Evolutionary conservation across 2,888 invertebrate species (phyloP).

Genomic region (Melipona beecheii): DNA sequence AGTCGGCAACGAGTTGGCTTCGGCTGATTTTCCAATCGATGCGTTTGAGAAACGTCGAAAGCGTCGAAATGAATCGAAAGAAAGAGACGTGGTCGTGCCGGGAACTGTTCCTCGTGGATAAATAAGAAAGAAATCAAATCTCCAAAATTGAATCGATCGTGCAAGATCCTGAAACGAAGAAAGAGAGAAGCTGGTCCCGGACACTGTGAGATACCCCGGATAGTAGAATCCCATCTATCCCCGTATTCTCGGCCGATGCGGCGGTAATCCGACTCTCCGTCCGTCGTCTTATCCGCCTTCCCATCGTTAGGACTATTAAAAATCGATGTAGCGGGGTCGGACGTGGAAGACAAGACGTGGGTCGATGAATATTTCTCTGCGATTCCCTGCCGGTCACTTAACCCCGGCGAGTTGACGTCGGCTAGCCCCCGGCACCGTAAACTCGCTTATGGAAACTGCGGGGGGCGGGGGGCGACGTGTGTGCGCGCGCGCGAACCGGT

Average conservation of each 20-base stretch:
- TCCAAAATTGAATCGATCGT: too few relatives aligned
- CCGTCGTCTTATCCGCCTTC: slow-evolving; percentile 50
- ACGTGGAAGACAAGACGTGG: slow-evolving; percentile 48
- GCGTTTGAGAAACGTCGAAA: too few relatives aligned
- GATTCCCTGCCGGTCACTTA: slow-evolving; percentile 66
- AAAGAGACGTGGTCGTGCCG: rapidly evolving
- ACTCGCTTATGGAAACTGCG: slow-evolving; percentile 26
- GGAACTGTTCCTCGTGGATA: too few relatives aligned
- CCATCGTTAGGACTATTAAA: slow-evolving; percentile 56
- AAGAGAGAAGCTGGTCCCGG: too few relatives aligned
- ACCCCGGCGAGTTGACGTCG: slow-evolving; percentile 61
- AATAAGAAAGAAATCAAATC: too few relatives aligned
- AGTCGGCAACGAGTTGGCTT: neutral
- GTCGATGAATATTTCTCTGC: slow-evolving; percentile 64
- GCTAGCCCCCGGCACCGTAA: slow-evolving; percentile 67
- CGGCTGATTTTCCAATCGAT: neutral
- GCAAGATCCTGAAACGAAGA: too few relatives aligned
- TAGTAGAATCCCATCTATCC: slow-evolving; percentile 25
- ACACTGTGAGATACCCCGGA: too few relatives aligned
- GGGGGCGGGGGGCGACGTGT: neutral
- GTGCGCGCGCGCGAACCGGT: slow-evolving; percentile 66
- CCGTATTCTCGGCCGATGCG: neutral
- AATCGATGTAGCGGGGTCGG: slow-evolving; percentile 53
- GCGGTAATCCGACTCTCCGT: slow-evolving; percentile 32
- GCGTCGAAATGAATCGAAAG: too few relatives aligned